Percentiles rank a stretch among this genome's conserved stretches.
Evolutionary conservation across 2,888 invertebrate species (phyloP).

Genomic region (Encarsia formosa): DNA sequence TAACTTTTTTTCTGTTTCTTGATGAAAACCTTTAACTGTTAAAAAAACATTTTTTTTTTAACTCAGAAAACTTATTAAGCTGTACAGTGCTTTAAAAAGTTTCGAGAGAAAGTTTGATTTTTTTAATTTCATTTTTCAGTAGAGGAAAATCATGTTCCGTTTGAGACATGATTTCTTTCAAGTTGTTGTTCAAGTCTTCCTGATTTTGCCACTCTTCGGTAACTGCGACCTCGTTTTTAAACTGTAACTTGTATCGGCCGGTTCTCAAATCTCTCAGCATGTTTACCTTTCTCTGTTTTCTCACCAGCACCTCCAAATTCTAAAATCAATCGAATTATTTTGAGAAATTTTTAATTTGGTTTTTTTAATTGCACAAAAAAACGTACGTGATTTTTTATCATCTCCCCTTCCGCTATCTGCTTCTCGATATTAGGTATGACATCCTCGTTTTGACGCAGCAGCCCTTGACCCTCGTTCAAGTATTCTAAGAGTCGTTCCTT

Average conservation of each 20-base stretch:
- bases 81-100: constrained; percentile 6
- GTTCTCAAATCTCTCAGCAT: constrained; percentile 55
- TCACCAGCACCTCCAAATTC: constrained; percentile 61
- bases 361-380: neutral
- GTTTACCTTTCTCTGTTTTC: constrained; percentile 66
- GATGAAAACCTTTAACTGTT: too few species aligned
- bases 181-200: constrained; percentile 56
- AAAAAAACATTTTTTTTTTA: constrained; percentile 1
- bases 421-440: constrained; percentile 41
- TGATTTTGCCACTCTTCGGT: constrained; percentile 59
- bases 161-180: constrained; percentile 58
- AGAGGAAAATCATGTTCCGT: constrained; percentile 62
- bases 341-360: constrained; percentile 6
- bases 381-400: constrained; percentile 50
- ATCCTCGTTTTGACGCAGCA: constrained; percentile 40
- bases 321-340: too few species aligned
- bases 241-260: constrained; percentile 48
- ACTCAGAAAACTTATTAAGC: too few species aligned
- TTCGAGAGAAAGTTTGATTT: constrained; percentile 42
- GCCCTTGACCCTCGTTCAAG: constrained; percentile 40
- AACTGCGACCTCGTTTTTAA: constrained; percentile 53
- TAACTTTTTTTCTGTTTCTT: too few species aligned
- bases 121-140: constrained; percentile 39
- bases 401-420: constrained; percentile 48
- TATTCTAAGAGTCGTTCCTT: constrained; percentile 38